Evolutionary conservation across 2,797 vertebrate species (phyloP).

Genomic region (Lutjanus campechanus): DNA sequence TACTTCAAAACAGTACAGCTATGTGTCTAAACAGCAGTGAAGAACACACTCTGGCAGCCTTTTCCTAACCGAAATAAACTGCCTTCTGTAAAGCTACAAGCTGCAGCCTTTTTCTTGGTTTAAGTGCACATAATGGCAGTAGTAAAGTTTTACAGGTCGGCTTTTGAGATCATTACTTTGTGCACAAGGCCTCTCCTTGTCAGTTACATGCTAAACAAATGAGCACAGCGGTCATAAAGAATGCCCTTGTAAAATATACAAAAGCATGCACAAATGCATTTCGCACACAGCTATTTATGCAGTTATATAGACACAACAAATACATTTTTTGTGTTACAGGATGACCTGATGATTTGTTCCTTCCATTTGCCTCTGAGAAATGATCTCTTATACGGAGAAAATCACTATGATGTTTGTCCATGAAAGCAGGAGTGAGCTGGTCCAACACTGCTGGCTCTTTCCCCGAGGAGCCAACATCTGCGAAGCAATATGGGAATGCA

Average conservation of each 20-base stretch:
- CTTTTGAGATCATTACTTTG: conserved; percentile 77
- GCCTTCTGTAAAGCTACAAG: conserved; percentile 63
- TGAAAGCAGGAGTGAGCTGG: conserved; percentile 22
- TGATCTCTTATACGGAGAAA: conserved; percentile 20
- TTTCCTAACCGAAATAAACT: conserved; percentile 53
- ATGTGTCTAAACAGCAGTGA: conserved; percentile 33
- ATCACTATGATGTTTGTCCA: conserved; percentile 12
- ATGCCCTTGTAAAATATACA: conserved; percentile 58
- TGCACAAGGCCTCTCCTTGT: conserved; percentile 69
- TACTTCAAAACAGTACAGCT: conserved; percentile 19
- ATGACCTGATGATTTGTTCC: conserved; percentile 38
- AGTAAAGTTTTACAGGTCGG: conserved; percentile 83
- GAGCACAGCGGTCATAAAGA: conserved; percentile 70
- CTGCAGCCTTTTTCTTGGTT: conserved; percentile 64
- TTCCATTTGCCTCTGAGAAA: conserved; percentile 55
- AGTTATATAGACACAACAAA: conserved; percentile 28
- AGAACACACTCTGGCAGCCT: conserved; percentile 56
- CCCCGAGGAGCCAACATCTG: conserved; percentile 45
- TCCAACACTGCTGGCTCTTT: conserved; percentile 25
- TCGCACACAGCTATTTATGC: conserved; percentile 23
- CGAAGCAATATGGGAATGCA: conserved; percentile 57
- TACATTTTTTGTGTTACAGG: conserved; percentile 10
- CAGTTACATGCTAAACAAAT: conserved; percentile 77
- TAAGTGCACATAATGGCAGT: conserved; percentile 81
- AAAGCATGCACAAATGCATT: conserved; percentile 46